Evolutionary conservation across 2,113 vertebrate genomes (phyloP), one percentile per base, ranked within the genome.

Genomic region (Acanthochromis polyacanthus): DNA sequence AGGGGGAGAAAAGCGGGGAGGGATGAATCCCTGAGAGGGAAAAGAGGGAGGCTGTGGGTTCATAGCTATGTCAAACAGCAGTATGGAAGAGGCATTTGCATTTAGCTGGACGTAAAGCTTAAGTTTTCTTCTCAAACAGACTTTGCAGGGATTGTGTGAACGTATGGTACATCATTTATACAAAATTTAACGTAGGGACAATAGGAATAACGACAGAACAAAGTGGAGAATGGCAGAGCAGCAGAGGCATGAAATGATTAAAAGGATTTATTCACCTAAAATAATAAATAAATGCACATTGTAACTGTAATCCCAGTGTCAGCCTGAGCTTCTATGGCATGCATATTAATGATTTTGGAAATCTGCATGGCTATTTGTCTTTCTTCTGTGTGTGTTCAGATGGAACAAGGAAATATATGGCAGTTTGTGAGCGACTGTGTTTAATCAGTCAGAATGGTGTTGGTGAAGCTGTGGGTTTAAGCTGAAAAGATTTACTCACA

Each of bases 401-500:
- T 10, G 19, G 19, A 9, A 51, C 19, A 19, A 17, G 17, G 46
- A 40, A 23, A 12, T 25, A 12, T 23, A 50, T 28, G 28, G 10
- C 36, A 25, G 17, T 3, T 5, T 48, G 55, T 65, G 10, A 23
- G 51, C 19, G 40, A 43, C 11, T 43, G 40, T 43, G 40, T 43
- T 12, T 43, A 43, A 36, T 36, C 32, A 9, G 8, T 10, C 32
- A 8, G 32, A 36, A 8, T 32, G 4, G 5, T 32, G 30, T 32
- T 32, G 30, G 32, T 36, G 32, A 8, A 10, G 32, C 32, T 36
- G 32, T 36, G 32, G 32, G 50, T 59, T 63, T 67, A 51, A 73
- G 23, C 52, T 64, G 59, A 19, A 14, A 58, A 63, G 81, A 75
- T 80, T 75, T 75, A 45, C 70, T 38, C 43, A 36, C 38, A 45